Evolutionary conservation across 2,113 vertebrate genomes (phyloP), one percentile per base, ranked within the genome.

Genomic region (Syrmaticus mikado): DNA sequence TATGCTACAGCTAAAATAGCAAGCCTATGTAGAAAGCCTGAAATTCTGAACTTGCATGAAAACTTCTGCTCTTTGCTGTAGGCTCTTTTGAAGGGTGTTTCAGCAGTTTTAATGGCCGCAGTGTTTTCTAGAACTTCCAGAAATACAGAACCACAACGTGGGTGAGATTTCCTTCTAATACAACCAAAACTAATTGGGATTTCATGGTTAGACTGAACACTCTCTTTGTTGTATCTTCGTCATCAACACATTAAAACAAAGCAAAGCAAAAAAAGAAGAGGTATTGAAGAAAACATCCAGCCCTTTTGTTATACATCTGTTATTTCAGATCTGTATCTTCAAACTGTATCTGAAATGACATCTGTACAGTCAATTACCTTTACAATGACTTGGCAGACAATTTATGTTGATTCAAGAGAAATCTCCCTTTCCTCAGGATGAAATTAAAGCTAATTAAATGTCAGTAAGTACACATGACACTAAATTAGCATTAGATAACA

Each of bases 391-490:
- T 92, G 55, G 80, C 48, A 66, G 45, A 13, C 61, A 88, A 34
- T 83, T 93, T 80, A 73, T 55, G 41, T 61, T 85, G 82, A 71
- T 84, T 87, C 65, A 90, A 64, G 74, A 91, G 50, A 80, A 86
- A 65, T 50, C 48, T 89, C 32, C 19, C 81, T 4, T 11, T 67
- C 43, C 91, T 93, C 72, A 71, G 46, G 57, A 89, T 91, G 60
- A 93, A 92, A 93, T 74, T 19, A 87, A 89, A 95, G 28, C 79
- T 87, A 85, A 85, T 85, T 68, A 85, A 76, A 87, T 71, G 73
- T 77, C 45, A 62, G 50, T 77, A 92, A 93, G 72, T 52, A 93
- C 76, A 77, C 34, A 74, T 64, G 22, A 74, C 48, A 70, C 58
- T 78, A 73, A 82, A 82, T 57, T 72, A 85, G 80, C 78, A 72